Evolutionary conservation across 1,140 invertebrate species (phyloP), one percentile per base, ranked within the genome.

Genomic region (Drosophila lowei): DNA sequence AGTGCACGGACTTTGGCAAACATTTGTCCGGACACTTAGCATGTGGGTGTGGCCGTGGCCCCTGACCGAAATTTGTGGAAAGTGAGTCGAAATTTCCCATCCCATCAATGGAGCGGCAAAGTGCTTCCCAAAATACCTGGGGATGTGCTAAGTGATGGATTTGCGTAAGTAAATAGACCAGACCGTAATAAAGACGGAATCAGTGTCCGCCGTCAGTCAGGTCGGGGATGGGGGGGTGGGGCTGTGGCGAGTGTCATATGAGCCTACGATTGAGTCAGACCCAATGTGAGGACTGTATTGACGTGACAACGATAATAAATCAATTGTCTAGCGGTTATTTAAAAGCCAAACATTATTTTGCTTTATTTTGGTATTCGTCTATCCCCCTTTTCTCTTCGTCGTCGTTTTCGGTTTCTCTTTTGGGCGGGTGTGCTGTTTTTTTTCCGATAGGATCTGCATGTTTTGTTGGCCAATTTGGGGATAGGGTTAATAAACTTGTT

Each of bases 401-500:
- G 23, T 41, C 42, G 41, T 56, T 60, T 30, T 44, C 44, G 43
- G 64, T 43, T 16, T 28, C 47, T 28, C 7, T 60, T 46, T 53
- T 61, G 21, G 16, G 13, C 21, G 50, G 50, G 44, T 58, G 8
- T 9, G 34, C 34, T 46, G 16, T 52, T 65, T 67, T 60, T 56
- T 42, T 67, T 44, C 44, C 54, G 75, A 77, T 79, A 71, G 71
- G 58, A 81, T 84, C 76, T 62, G 65, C 75, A 73, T 76, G 72
- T 86, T 59, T 59, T 59, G 47, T 68, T 68, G 46, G 67, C 55
- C 52, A 58, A 56, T 50, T 56, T 4, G 48, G 42, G 42, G 42
- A 71, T 67, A 76, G 81, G 81, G 81, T 86, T 77, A 88, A 86
- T 86, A 86, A 86, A 86, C 81, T 81, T 86, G 56, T 74, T 67